phyloP scores from a whole-genome alignment of 2,797 vertebrate genomes.

The Salarias fasciatus region DNA sequence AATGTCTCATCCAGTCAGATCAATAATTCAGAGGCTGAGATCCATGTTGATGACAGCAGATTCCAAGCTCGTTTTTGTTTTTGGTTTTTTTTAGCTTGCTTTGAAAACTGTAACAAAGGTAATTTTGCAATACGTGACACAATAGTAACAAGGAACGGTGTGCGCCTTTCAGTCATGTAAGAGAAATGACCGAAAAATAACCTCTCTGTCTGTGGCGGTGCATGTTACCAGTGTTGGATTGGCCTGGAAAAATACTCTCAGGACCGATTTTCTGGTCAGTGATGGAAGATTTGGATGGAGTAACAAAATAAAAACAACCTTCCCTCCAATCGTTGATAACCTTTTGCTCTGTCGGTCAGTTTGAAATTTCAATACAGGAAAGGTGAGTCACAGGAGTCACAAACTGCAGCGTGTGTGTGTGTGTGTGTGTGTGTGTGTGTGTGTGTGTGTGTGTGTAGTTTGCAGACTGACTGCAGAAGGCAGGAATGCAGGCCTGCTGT shows the following conservation, averaged over 20 bases:
- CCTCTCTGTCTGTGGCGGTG: background rate
- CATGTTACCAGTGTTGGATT: too few relatives aligned
- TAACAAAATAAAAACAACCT: too few relatives aligned
- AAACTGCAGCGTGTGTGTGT: slow-evolving; percentile 24
- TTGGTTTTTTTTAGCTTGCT: too few relatives aligned
- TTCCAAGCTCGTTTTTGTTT: too few relatives aligned
- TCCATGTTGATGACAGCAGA: too few relatives aligned
- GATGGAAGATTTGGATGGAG: slow-evolving; percentile 1
- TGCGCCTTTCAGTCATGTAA: too few relatives aligned
- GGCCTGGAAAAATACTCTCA: slow-evolving; percentile 15
- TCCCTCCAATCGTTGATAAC: background rate
- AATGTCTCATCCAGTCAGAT: background rate
- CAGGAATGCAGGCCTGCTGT: slow-evolving; percentile 76
- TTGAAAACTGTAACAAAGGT: too few relatives aligned
- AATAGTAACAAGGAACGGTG: too few relatives aligned
- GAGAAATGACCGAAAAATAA: background rate
- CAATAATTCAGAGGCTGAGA: too few relatives aligned
- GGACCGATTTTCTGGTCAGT: slow-evolving; percentile 13
- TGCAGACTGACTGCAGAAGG: slow-evolving; percentile 58
- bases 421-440: slow-evolving; percentile 9
- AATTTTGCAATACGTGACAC: too few relatives aligned
- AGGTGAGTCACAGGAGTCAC: slow-evolving; percentile 44
- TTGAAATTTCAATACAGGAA: slow-evolving; percentile 10
- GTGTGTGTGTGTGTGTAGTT: slow-evolving; percentile 19
- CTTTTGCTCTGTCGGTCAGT: slow-evolving; percentile 2